Conservation (phyloP, 2,888 invertebrate species). For the Epinotia bilunana region DNA sequence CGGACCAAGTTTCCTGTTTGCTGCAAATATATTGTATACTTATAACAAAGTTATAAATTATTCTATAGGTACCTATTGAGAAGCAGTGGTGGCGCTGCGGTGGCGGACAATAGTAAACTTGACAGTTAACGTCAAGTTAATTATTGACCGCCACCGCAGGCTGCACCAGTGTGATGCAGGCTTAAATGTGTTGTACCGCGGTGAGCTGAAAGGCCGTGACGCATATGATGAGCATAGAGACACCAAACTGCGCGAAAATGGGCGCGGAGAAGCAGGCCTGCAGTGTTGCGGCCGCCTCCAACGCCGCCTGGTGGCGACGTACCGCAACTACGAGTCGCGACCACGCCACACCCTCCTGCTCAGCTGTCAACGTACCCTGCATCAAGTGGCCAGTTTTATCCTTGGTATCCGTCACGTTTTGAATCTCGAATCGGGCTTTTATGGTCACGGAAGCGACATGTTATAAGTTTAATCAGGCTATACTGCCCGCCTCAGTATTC, state of each 20-base stretch:
- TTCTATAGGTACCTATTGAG: too few species aligned
- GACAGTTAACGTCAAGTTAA: too few species aligned
- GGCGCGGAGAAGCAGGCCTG: slow-evolving; percentile 67
- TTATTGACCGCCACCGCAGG: too few species aligned
- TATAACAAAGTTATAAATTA: too few species aligned
- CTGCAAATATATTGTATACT: slow-evolving; percentile 51
- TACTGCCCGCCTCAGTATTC: too few species aligned
- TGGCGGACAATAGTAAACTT: too few species aligned
- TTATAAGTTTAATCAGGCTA: too few species aligned
- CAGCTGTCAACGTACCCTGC: slow-evolving; percentile 55
- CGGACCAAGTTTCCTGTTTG: slow-evolving; percentile 68
- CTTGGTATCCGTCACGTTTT: too few species aligned
- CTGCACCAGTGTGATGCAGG: too few species aligned
- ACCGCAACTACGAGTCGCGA: slow-evolving; percentile 56
- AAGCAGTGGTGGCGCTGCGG: too few species aligned
- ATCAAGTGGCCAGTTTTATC: not conserved
- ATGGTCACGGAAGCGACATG: too few species aligned
- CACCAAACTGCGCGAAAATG: slow-evolving; percentile 72
- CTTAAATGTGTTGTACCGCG: slow-evolving; percentile 61
- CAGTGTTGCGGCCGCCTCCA: slow-evolving; percentile 60
- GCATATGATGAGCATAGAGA: slow-evolving; percentile 76
- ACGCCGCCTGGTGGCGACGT: slow-evolving; percentile 63
- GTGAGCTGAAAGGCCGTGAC: slow-evolving; percentile 79
- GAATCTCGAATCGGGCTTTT: too few species aligned
- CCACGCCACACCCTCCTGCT: slow-evolving; percentile 56